Base-by-base conservation (phyloP, 2,888 invertebrate species). In the Orchestes rusci region DNA sequence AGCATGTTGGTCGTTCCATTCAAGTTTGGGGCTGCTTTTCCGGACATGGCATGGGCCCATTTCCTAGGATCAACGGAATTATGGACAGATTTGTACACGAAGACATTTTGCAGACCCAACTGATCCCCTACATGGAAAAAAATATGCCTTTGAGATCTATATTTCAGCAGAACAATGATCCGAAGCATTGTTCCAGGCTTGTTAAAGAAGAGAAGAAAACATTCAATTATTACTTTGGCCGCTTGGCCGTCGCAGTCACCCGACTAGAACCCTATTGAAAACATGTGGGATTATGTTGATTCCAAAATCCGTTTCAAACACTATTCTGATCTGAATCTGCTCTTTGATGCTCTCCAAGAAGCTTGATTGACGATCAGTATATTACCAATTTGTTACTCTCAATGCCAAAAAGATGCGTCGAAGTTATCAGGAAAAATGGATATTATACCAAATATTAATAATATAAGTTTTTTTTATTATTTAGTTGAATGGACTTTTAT, bases 381-480 rank as follows among this genome's bases (percentile, higher is more conserved):
- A 23, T 23, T 23, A 5, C 5, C 7, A 23, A 31, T 10, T 31
- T 31, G 12, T 8, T 31, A 7, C 7, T 7, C 23, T 23, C 23
- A 7, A 23, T 23, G 23, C 23, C 23, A 23, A 5, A 10, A 23
- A 23, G 23, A 10, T 23, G 10, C 10, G 23, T 10, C 5, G 23
- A 23, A 23, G 23, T 23, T 23, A 23, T 23, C 10, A 12, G 31
- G n/a, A 10, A 5, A 31, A 12, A 31, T 8, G 13, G n/a, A 12
- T 12, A 31, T 12, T 31, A 31, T 7, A 31, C 31, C 31, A 31
- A 41, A 54, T 48, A 43, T 23, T 23, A 23, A 10, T 23, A n/a
- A n/a, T n/a, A n/a, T n/a, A n/a, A n/a, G n/a, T n/a, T n/a, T n/a
- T n/a, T n/a, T n/a, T n/a, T n/a, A n/a, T n/a, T n/a, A n/a, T n/a